Base-by-base conservation (phyloP, 2,888 invertebrate genomes). In the Drosophila testacea region DNA sequence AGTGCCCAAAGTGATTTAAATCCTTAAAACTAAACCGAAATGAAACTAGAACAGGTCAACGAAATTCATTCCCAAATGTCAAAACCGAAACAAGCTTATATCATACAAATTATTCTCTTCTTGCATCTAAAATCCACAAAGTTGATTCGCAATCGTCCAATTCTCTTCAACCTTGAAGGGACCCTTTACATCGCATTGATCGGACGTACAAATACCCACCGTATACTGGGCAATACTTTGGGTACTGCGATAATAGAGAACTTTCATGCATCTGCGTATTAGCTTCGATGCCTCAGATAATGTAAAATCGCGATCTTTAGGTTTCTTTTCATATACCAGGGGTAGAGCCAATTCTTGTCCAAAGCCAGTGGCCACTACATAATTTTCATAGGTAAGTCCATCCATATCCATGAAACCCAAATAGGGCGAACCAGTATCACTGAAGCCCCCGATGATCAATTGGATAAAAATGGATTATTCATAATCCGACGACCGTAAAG, bases 381-480 rank as follows among this genome's bases (percentile, higher is more conserved):
- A 94, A 83, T 97, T 97, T 84, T 95, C 94, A 90, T 96, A 98
- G 0, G 98, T 97, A 30, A 97, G 96, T 5, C 99, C 99, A 56
- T 98, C 94, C 92, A 97, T 97, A 92, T 99, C 98, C 0, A 99
- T 96, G 50, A 96, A 95, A 1, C 98, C 98, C 52, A 99, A 94
- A 93, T 97, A 99, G 0, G 95, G 95, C 69, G 93, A 93, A 2
- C 94, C 95, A 72, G 95, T 93, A 93, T 97, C 96, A 66, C 98
- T 93, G 10, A 90, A 66, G 9, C 99, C 99, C 80, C 97, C 99
- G 27, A 99, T 96, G 69, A 99, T 94, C 90, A 98, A 96, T 83
- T 96, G 98, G 91, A 96, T 97, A 98, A 98, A 99, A 99, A 93
- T 0, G 99, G 99, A 91, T 98, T 97, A 93, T 98, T 96, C 90